Evolutionary conservation across 2,888 invertebrate genomes (phyloP).

Genomic region (Aporophyla nigra): DNA sequence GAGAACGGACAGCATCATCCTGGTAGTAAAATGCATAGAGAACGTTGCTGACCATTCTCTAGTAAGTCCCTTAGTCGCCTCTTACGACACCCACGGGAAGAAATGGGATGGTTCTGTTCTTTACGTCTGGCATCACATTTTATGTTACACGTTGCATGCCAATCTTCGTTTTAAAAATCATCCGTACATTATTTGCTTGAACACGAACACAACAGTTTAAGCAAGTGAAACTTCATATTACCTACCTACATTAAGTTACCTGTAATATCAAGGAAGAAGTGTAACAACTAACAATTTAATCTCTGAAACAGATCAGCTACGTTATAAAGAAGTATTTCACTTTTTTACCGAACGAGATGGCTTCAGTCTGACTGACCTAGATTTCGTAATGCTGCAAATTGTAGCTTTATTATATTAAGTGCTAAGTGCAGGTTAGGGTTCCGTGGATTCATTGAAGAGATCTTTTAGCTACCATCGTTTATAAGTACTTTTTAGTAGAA

Average conservation of each 20-base stretch:
- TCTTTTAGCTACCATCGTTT: background rate
- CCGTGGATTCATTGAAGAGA: slow-evolving; percentile 18
- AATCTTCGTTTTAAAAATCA: no score
- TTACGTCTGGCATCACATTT: no score
- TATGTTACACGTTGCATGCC: no score
- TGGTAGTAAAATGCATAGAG: no score
- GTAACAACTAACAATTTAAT: slow-evolving; percentile 44
- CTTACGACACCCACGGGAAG: no score
- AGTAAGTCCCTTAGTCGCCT: no score
- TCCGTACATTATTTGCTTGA: no score
- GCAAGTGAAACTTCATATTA: background rate
- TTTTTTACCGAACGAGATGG: slow-evolving; percentile 58
- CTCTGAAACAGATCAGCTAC: slow-evolving; percentile 40
- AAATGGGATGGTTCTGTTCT: no score
- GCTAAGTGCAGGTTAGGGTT: slow-evolving; percentile 43
- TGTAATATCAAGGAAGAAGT: slow-evolving; percentile 34
- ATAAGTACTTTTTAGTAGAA: background rate
- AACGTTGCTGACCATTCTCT: no score
- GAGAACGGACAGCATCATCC: no score
- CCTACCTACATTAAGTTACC: background rate
- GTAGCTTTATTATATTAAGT: slow-evolving; percentile 48
- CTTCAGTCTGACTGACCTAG: slow-evolving; percentile 66
- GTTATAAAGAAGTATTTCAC: slow-evolving; percentile 45
- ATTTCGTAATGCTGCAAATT: slow-evolving; percentile 69
- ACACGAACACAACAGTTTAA: background rate